These are phyloP conservation scores for Austrofundulus limnaeus DNA, from an alignment of 2,113 vertebrate genomes.

Conservation along the genomic window DNA sequence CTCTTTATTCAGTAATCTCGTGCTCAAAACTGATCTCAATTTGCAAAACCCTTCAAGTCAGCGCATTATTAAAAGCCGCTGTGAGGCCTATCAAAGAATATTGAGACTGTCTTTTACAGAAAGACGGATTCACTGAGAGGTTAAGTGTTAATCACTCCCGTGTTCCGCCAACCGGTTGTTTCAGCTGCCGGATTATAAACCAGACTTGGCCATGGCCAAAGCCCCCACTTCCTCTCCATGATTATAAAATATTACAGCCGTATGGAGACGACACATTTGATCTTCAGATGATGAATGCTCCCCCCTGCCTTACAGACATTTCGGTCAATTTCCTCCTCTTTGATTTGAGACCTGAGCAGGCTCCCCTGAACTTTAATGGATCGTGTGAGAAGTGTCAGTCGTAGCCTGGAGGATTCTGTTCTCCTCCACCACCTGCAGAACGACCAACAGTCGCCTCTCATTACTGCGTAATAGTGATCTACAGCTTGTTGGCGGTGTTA, in stretches of 20 bases:
- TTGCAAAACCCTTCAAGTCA: conserved; percentile 19
- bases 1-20: conserved; percentile 12
- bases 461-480: conserved; percentile 12
- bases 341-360: conserved; percentile 59
- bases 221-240: conserved; percentile 27
- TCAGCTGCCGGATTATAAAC: conserved; percentile 12
- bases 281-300: conserved; percentile 63
- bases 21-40: conserved; percentile 7
- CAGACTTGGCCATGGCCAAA: conserved; percentile 41
- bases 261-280: conserved; percentile 64
- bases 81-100: conserved; percentile 12
- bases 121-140: conserved; percentile 21
- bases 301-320: conserved; percentile 61
- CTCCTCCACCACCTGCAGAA: conserved; percentile 29
- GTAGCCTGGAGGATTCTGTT: conserved; percentile 35
- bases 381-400: conserved; percentile 47
- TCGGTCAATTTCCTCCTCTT: conserved; percentile 69
- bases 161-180: conserved; percentile 31
- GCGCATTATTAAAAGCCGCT: conserved; percentile 10
- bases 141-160: conserved; percentile 28
- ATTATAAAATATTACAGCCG: conserved; percentile 58
- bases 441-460: conserved; percentile 22
- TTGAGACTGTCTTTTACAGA: conserved; percentile 30
- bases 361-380: conserved; percentile 57
- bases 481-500: not conserved